A percentile compares a stretch with the other conserved stretches of the same genome.
phyloP scores from a whole-genome alignment of 2,888 invertebrate genomes.

The Peribatodes rhomboidaria region DNA sequence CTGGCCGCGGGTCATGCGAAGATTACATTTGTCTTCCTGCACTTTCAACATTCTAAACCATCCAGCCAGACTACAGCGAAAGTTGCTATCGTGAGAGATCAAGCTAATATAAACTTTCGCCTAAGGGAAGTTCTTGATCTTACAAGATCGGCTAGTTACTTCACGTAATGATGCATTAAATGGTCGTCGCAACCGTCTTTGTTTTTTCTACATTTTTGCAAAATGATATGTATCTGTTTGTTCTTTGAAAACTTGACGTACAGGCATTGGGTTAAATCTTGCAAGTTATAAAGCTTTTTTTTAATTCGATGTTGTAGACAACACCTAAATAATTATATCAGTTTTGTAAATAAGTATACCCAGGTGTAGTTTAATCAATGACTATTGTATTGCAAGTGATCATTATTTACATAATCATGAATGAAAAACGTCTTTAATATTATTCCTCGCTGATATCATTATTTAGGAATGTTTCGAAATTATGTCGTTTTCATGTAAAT shows the following conservation, averaged over 20 bases:
- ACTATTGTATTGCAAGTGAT: conserved; percentile 19
- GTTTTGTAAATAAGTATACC: conserved; percentile 13
- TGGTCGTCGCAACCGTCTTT: conserved; percentile 1
- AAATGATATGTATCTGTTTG: neutral
- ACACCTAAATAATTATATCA: conserved; percentile 8
- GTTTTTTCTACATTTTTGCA: conserved; percentile 6
- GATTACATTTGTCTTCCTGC: conserved; percentile 43
- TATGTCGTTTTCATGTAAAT: neutral
- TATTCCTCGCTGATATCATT: conserved; percentile 12
- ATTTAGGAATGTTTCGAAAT: conserved; percentile 40
- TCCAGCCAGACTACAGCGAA: conserved; percentile 36
- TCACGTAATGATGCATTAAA: conserved; percentile 38
- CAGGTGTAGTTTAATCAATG: conserved; percentile 30
- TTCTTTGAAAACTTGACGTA: neutral
- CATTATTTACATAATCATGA: conserved; percentile 23
- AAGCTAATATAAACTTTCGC: conserved; percentile 44
- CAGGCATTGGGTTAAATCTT: too few relatives aligned
- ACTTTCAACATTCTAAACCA: conserved; percentile 44
- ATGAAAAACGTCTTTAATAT: conserved; percentile 20
- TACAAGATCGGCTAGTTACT: conserved; percentile 13
- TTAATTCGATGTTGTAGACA: neutral
- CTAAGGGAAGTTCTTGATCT: conserved; percentile 32
- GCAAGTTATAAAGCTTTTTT: neutral
- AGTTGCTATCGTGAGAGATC: conserved; percentile 47
- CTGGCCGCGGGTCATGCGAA: conserved; percentile 40